Evolutionary conservation across 2,113 vertebrate genomes (phyloP).

Genomic region (Microcebus murinus): DNA sequence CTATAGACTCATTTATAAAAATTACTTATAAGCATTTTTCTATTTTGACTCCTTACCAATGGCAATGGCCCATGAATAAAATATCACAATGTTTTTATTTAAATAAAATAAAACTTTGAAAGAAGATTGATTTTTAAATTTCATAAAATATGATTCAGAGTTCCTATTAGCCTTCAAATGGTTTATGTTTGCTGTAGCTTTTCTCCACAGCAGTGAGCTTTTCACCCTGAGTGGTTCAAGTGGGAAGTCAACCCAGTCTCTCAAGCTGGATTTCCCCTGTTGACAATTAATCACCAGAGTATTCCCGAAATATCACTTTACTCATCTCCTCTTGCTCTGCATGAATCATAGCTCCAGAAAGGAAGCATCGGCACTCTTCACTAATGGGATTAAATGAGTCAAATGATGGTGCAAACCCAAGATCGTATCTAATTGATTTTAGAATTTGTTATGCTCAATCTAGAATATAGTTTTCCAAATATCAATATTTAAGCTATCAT

Average conservation of each 20-base stretch:
- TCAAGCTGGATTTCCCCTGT: constrained; percentile 42
- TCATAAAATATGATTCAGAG: not conserved
- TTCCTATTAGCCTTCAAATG: not conserved
- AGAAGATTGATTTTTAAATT: constrained; percentile 5
- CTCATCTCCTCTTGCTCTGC: constrained; percentile 25
- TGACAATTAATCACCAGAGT: constrained; percentile 55
- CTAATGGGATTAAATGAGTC: constrained; percentile 53
- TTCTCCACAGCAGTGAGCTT: constrained; percentile 35
- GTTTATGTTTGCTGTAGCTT: not conserved
- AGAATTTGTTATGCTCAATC: constrained; percentile 32
- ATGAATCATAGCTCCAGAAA: constrained; percentile 67
- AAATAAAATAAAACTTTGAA: not conserved
- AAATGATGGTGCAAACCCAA: not conserved
- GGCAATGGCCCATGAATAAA: not conserved
- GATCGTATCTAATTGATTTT: constrained; percentile 59
- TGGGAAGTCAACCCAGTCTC: constrained; percentile 32
- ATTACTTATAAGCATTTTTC: not conserved
- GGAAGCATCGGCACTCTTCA: not conserved
- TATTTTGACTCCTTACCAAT: not conserved
- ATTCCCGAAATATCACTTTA: constrained; percentile 54
- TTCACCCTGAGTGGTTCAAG: constrained; percentile 23
- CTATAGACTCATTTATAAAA: constrained; percentile 25
- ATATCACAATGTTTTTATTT: not conserved
- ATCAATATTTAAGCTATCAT: not conserved
- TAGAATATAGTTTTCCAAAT: constrained; percentile 8